Evolutionary conservation across 2,113 vertebrate species (phyloP), one percentile per base, ranked within the genome.

Genomic region (Talpa occidentalis): DNA sequence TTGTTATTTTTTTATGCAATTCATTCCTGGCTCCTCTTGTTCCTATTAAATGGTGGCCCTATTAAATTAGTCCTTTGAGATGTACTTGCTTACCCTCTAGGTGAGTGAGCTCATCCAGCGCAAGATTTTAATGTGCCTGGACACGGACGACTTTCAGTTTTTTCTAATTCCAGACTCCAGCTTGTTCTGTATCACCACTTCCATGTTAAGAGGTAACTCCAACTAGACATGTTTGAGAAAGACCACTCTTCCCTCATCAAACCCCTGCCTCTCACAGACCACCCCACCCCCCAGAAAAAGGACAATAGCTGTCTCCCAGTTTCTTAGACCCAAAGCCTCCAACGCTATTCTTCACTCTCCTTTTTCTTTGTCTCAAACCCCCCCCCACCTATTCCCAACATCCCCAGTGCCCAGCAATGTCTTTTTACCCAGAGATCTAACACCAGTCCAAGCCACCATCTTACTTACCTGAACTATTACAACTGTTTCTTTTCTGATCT

Each of bases 321-420:
- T 47, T 32, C 37, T 84, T 28, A 15, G 82, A 52, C n/a, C 17
- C 32, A 22, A 56, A 69, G 49, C 24, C 62, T 35, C 2, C 1
- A 60, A 44, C 16, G 40, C 49, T 35, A 1, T 42, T 74, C 42
- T 69, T 10, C 66, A 28, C 26, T 59, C 85, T 56, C 66, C 26
- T 52, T 56, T 85, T 14, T 56, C 49, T 69, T 10, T 81, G 44
- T 35, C 35, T 32, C 10, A 56, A 56, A 10, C 32, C 19, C 28
- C 2, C 10, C 59, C 35, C 79, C 8, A 1, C 10, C 16, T 66
- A 28, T 42, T 17, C 44, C n/a, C 52, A 52, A 54, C 9, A 19
- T 3, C 37, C 0, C 24, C 70, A 62, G 64, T 40, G 30, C n/a
- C 73, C 30, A 26, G 10, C 7, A 0, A 4, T 2, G 0, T 9